phyloP scores from a whole-genome alignment of 2,113 vertebrate genomes.

The Aix galericulata region DNA sequence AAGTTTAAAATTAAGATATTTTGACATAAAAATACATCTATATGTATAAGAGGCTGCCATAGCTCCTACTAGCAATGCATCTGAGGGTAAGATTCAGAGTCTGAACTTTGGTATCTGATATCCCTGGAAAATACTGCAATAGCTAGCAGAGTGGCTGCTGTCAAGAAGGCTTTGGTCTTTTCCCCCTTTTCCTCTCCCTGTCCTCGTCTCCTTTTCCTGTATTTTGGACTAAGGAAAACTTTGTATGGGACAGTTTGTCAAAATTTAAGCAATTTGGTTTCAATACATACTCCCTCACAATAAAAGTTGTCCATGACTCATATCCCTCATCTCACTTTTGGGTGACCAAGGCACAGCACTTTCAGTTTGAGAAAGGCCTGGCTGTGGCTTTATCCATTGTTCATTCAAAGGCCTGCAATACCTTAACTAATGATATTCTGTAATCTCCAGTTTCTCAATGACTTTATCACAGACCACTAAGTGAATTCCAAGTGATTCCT shows the following conservation, averaged over 20 bases:
- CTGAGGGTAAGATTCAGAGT: neutral
- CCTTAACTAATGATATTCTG: neutral
- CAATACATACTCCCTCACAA: neutral
- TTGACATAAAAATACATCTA: neutral
- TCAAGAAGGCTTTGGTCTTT: neutral
- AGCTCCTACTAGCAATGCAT: neutral
- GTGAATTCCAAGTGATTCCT: neutral
- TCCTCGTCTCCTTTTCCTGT: neutral
- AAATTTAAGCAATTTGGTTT: neutral
- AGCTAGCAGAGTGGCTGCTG: neutral
- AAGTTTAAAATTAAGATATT: neutral
- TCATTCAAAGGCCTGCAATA: neutral
- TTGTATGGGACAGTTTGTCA: neutral
- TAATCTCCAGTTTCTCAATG: neutral
- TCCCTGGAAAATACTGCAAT: neutral
- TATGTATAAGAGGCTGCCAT: neutral
- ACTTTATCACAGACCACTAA: neutral
- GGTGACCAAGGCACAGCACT: rapidly evolving
- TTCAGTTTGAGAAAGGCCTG: neutral
- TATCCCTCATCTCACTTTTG: neutral
- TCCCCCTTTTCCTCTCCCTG: neutral
- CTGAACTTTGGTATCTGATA: neutral
- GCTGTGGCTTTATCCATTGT: neutral
- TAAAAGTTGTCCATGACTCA: neutral
- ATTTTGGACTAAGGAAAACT: neutral